These are phyloP conservation scores for Zaprionus capensis DNA, from an alignment of 1,140 invertebrate genomes.

Conservation along the genomic window DNA sequence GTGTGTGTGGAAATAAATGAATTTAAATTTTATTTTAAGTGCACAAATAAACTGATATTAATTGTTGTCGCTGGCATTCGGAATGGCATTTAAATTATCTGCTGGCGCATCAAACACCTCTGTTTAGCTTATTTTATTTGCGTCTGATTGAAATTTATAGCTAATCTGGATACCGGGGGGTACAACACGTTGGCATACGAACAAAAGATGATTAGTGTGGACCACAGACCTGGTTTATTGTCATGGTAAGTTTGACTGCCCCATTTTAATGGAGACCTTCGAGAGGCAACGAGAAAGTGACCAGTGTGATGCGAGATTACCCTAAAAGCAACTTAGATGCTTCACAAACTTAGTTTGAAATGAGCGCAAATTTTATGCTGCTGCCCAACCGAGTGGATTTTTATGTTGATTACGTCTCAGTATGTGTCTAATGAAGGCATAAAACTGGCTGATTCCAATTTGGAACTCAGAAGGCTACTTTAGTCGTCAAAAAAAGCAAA, in stretches of 20 bases:
- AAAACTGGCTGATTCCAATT: neutral
- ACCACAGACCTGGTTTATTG: conserved; percentile 36
- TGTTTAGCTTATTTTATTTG: conserved; percentile 52
- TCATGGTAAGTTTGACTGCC: conserved; percentile 29
- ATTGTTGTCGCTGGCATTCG: conserved; percentile 70
- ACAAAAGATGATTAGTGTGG: conserved; percentile 57
- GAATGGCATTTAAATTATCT: conserved; percentile 57
- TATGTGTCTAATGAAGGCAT: neutral
- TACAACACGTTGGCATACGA: conserved; percentile 23
- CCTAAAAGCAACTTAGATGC: neutral
- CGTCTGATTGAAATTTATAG: conserved; percentile 62
- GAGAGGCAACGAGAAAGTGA: neutral
- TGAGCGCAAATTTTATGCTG: conserved; percentile 4
- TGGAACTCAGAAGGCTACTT: neutral
- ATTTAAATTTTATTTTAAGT: conserved; percentile 72
- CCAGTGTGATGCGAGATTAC: neutral
- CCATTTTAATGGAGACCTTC: neutral
- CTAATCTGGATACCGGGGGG: neutral
- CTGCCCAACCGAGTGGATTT: neutral
- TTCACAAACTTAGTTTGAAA: neutral
- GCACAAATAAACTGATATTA: conserved; percentile 68
- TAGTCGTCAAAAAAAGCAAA: neutral
- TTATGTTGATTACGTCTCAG: neutral
- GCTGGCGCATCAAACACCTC: conserved; percentile 32
- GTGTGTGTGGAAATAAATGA: conserved; percentile 54